Evolutionary conservation across 2,888 invertebrate species (phyloP), one percentile per base, ranked within the genome.

Genomic region (Dastarcus helophoroides): DNA sequence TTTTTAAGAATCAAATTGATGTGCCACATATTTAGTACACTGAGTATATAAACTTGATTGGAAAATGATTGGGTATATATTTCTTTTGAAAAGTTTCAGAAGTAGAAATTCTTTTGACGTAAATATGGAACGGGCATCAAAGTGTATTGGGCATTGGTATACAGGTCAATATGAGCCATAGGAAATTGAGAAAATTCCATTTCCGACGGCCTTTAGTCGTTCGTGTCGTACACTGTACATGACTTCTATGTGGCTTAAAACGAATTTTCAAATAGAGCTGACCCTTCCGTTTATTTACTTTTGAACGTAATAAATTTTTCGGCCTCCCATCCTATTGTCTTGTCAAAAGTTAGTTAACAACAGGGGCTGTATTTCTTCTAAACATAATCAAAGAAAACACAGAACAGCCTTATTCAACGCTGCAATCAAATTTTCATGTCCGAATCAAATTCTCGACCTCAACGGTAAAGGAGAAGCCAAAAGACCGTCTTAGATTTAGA

Each of bases 141-240:
- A 26, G 26, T 26, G 13, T 9, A 9, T 9, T 9, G 9, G 7
- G 5, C 23, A 23, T 8, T 10, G 5, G 26, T 26, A 13, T 12
- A 26, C 11, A 26, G 26, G 26, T 26, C 26, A 26, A 26, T 54
- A 45, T 43, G 50, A 50, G 41, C 47, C 46, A 48, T 54, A 55
- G 58, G 58, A 58, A 57, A 58, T 58, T 57, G 56, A 53, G 54
- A 57, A 58, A 58, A 57, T 53, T 55, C 54, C 46, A 58, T 58
- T 54, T 53, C 52, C 51, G 47, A 41, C 37, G 43, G 41, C 42
- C 47, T 46, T 46, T 44, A 43, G 40, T 41, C 36, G n/a, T n/a
- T n/a, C n/a, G 38, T 36, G 44, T 37, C 14, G 10, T 12, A 6
- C 5, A 9, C 23, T 23, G 9, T 23, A 23, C 23, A 23, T 17